Evolutionary conservation across 1,140 invertebrate species (phyloP).

Genomic region (Phocides pigmalion): DNA sequence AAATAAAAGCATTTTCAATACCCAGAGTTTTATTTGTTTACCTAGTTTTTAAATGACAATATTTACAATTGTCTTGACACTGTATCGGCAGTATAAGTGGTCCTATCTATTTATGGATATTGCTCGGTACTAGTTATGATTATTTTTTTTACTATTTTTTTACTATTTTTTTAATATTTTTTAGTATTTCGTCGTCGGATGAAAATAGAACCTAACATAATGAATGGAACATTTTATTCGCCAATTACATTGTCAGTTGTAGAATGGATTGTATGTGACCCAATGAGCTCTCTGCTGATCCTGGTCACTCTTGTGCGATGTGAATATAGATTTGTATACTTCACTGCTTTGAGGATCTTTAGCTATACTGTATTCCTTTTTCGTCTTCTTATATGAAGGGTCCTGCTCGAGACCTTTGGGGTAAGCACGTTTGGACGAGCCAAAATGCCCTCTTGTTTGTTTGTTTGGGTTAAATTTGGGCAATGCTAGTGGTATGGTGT

Average conservation of each 20-base stretch:
- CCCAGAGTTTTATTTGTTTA: not conserved
- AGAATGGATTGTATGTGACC: slow-evolving; percentile 99
- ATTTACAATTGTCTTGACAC: not conserved
- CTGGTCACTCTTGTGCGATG: slow-evolving; percentile 93
- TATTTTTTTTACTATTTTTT: not conserved
- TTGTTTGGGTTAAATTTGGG: slow-evolving; percentile 78
- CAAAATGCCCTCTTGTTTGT: slow-evolving; percentile 71
- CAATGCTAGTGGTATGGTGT: slow-evolving; percentile 72
- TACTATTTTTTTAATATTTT: too few species aligned
- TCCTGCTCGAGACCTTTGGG: slow-evolving; percentile 81
- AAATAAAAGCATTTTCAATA: slow-evolving; percentile 17
- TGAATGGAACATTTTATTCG: too few species aligned
- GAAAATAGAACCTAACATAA: too few species aligned
- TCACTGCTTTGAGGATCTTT: slow-evolving; percentile 95
- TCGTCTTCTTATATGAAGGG: slow-evolving; percentile 90
- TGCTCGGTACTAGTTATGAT: not conserved
- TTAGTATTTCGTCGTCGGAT: too few species aligned
- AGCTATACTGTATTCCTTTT: slow-evolving; percentile 92
- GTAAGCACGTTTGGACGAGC: slow-evolving; percentile 65
- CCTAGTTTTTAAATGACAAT: too few species aligned
- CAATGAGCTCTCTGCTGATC: slow-evolving; percentile 96
- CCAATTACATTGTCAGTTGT: slow-evolving; percentile 87
- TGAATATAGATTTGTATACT: slow-evolving; percentile 98
- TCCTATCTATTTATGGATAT: too few species aligned
- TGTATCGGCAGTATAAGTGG: too few species aligned